Conservation (phyloP, 2,888 invertebrate species). For the Diachrysia chrysitis region DNA sequence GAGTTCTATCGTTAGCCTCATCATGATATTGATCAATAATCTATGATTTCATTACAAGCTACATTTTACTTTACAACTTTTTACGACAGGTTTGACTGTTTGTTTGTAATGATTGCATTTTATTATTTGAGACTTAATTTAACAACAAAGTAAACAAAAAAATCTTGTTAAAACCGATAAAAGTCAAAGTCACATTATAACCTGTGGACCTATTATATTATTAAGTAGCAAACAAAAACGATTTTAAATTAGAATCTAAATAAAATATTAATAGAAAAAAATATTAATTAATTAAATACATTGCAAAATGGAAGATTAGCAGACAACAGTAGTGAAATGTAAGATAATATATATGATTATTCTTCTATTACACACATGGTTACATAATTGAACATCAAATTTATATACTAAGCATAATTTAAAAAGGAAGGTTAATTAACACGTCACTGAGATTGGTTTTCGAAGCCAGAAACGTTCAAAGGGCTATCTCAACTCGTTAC, state of each 20-base stretch:
- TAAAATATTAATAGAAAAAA: neutral
- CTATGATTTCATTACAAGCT: neutral
- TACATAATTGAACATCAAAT: slow-evolving; percentile 33
- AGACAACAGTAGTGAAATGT: slow-evolving; percentile 8
- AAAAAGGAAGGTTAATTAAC: slow-evolving; percentile 29
- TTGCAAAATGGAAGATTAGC: slow-evolving; percentile 27
- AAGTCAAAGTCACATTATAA: too few relatives aligned
- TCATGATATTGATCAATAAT: neutral
- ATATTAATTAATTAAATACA: neutral
- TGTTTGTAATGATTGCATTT: too few relatives aligned
- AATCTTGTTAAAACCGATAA: too few relatives aligned
- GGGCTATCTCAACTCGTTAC: neutral
- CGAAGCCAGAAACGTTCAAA: neutral
- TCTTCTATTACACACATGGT: slow-evolving; percentile 26
- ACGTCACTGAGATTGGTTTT: slow-evolving; percentile 22
- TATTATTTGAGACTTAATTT: too few relatives aligned
- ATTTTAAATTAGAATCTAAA: neutral
- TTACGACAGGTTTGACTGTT: too few relatives aligned
- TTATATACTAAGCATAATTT: slow-evolving; percentile 20
- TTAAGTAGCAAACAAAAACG: too few relatives aligned
- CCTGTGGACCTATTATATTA: too few relatives aligned
- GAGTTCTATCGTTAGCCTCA: neutral
- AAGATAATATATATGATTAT: slow-evolving; percentile 22
- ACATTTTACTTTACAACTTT: neutral
- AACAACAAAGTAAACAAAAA: too few relatives aligned